Evolutionary conservation across 2,113 vertebrate species (phyloP).

Genomic region (Catharus fuscescens): DNA sequence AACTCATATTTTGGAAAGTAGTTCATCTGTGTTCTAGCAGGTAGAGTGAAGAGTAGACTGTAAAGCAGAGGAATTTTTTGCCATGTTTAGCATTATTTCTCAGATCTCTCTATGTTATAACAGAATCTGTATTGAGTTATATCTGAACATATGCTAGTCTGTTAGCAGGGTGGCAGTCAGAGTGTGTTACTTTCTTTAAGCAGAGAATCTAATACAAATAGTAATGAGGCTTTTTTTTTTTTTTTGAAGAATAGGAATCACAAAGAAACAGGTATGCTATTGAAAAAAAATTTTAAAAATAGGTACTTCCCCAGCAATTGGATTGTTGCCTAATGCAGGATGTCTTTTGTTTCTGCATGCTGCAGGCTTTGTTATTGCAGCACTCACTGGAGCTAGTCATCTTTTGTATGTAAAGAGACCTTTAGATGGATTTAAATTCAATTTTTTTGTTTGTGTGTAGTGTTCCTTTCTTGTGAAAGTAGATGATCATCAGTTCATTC

Average conservation of each 20-base stretch:
- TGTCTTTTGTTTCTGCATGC: conserved; percentile 68
- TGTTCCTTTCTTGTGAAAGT: conserved; percentile 68
- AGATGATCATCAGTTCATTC: conserved; percentile 64
- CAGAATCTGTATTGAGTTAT: not conserved
- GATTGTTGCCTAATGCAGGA: conserved; percentile 63
- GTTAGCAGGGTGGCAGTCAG: not conserved
- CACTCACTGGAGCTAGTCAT: conserved; percentile 57
- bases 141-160: not conserved
- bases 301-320: conserved; percentile 31
- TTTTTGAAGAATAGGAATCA: conserved; percentile 38
- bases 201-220: not conserved
- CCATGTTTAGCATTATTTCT: not conserved
- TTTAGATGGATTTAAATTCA: conserved; percentile 72
- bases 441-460: conserved; percentile 60
- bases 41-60: not conserved
- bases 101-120: not conserved
- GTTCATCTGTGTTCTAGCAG: not conserved
- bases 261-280: conserved; percentile 55
- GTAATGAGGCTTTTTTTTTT: not conserved
- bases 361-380: conserved; percentile 67
- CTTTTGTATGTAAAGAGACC: conserved; percentile 68
- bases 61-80: not conserved
- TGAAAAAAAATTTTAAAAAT: conserved; percentile 27
- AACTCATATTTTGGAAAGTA: not conserved
- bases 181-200: not conserved